A percentile compares a stretch with the other conserved stretches of the same genome.
phyloP scores from a whole-genome alignment of 2,113 vertebrate species.

The Eulemur rufifrons region DNA sequence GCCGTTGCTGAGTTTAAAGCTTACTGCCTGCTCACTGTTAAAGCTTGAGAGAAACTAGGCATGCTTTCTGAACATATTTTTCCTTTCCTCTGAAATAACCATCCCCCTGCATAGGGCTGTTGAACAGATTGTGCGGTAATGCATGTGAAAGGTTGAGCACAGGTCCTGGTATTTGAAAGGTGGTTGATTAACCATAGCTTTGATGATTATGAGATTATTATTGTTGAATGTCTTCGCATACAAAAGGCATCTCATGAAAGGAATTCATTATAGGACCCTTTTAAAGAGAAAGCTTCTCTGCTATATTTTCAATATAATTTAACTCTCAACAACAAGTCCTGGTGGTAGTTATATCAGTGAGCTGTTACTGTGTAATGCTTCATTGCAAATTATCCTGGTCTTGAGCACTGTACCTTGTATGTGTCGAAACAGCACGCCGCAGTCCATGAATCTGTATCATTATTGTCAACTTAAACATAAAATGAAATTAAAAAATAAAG shows the following conservation, averaged over 20 bases:
- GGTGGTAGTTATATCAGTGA: neutral
- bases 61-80: neutral
- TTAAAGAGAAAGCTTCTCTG: neutral
- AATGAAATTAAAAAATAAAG: neutral
- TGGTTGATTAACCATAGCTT: neutral
- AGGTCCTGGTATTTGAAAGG: neutral
- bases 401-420: neutral
- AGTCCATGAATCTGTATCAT: neutral
- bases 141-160: neutral
- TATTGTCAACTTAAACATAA: neutral
- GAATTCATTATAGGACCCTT: neutral
- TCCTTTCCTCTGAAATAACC: neutral
- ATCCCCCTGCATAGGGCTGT: neutral
- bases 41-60: neutral
- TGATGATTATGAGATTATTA: neutral
- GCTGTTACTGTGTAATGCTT: neutral
- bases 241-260: neutral
- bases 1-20: neutral
- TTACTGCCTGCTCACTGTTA: too few relatives aligned
- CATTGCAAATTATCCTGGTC: neutral
- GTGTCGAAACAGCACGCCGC: neutral
- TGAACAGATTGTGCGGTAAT: neutral
- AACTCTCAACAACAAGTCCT: neutral
- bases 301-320: neutral
- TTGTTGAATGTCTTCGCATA: neutral